Percentiles rank a stretch among this genome's conserved stretches.
Conservation (phyloP, 2,797 vertebrate species). For the Margarornis squamiger region DNA sequence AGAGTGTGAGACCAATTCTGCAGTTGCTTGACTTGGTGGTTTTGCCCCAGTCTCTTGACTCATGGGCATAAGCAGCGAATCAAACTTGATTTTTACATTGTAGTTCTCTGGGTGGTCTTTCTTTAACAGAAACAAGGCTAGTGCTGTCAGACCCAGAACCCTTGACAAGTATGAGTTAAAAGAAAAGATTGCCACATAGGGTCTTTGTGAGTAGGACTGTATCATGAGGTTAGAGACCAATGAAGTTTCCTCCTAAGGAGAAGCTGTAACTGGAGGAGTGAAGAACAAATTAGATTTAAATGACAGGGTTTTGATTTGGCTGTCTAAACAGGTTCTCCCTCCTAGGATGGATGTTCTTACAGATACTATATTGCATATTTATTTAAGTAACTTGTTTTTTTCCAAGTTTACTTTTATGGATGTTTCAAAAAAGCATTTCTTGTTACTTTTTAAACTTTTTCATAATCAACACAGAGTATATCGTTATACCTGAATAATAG, state of each 20-base stretch:
- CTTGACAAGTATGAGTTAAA: neutral
- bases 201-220: neutral
- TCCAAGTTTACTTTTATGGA: neutral
- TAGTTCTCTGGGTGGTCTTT: neutral
- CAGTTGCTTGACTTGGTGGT: neutral
- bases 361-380: neutral
- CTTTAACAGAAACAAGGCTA: neutral
- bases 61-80: neutral
- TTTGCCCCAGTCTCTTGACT: neutral
- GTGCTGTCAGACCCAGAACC: neutral
- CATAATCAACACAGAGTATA: neutral
- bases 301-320: neutral
- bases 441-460: neutral
- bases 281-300: neutral
- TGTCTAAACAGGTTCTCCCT: neutral
- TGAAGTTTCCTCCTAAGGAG: neutral
- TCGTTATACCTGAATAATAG: neutral
- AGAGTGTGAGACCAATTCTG: neutral
- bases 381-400: neutral
- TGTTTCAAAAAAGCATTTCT: neutral
- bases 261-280: neutral
- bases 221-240: neutral
- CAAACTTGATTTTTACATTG: neutral
- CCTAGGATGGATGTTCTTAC: neutral
- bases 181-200: neutral